These are phyloP conservation scores for Pipa parva DNA, from an alignment of 2,113 vertebrate species.

Conservation along the genomic window DNA sequence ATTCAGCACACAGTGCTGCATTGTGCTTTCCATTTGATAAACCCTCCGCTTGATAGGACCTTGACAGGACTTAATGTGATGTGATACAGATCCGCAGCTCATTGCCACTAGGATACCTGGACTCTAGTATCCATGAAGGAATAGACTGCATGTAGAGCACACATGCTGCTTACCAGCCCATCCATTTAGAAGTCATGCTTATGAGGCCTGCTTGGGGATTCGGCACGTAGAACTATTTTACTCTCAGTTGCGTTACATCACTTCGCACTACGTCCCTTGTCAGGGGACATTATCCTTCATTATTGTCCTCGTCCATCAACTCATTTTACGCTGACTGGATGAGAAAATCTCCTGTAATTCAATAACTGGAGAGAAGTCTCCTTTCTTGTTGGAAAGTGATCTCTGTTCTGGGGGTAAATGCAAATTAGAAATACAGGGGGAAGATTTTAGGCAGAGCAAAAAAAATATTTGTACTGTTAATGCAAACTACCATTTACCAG, in stretches of 20 bases:
- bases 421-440: neutral
- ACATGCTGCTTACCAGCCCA: neutral
- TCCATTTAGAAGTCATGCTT: conserved; percentile 10
- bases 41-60: neutral
- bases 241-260: conserved; percentile 10
- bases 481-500: no score
- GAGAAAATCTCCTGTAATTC: conserved; percentile 2
- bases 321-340: neutral
- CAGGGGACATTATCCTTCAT: conserved; percentile 3
- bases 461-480: no score
- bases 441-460: no score
- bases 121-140: conserved; percentile 22
- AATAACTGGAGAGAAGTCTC: conserved; percentile 2
- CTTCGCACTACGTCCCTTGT: neutral
- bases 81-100: conserved; percentile 13
- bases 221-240: conserved; percentile 13
- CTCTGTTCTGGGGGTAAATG: no score
- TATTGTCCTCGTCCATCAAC: conserved; percentile 5
- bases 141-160: conserved; percentile 10
- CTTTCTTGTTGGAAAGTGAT: neutral
- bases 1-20: neutral
- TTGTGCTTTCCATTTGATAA: conserved; percentile 3
- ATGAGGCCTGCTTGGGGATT: neutral
- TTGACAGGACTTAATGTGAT: conserved; percentile 23
- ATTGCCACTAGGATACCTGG: conserved; percentile 18